phyloP scores from a whole-genome alignment of 2,888 invertebrate species.

The Abrostola triplasia region DNA sequence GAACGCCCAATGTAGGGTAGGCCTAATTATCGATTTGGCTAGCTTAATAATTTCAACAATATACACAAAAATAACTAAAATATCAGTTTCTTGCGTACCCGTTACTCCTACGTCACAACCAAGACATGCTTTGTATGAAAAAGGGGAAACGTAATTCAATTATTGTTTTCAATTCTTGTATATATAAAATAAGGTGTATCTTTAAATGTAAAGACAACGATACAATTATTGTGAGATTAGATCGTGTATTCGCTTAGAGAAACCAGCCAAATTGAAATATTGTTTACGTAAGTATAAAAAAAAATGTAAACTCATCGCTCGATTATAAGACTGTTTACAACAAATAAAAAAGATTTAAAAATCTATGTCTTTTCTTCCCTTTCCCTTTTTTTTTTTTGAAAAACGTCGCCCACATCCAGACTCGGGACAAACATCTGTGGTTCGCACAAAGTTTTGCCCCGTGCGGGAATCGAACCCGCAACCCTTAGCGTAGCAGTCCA shows the following conservation, averaged over 20 bases:
- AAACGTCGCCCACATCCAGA: no score
- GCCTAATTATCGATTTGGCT: no score
- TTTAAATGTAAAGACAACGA: slow-evolving; percentile 74
- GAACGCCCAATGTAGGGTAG: no score
- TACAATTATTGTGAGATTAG: slow-evolving; percentile 69
- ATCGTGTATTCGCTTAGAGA: slow-evolving; percentile 82
- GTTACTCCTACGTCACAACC: slow-evolving; percentile 40
- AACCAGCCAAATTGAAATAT: slow-evolving; percentile 83
- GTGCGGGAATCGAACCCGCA: no score
- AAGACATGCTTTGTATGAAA: slow-evolving; percentile 60
- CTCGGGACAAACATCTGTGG: no score
- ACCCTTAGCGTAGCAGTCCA: no score
- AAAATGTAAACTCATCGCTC: slow-evolving; percentile 81
- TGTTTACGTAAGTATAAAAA: slow-evolving; percentile 74
- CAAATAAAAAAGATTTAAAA: slow-evolving; percentile 76
- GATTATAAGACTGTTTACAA: slow-evolving; percentile 87
- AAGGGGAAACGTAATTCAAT: slow-evolving; percentile 77
- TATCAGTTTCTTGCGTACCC: background rate
- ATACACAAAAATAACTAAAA: no score
- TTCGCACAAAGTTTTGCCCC: no score
- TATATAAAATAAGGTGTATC: slow-evolving; percentile 75
- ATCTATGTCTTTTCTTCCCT: slow-evolving; percentile 2
- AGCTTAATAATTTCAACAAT: no score
- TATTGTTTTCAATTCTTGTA: slow-evolving; percentile 79
- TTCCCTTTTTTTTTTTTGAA: no score